Conservation (phyloP, 2,888 invertebrate genomes). For the Xestobium rufovillosum region DNA sequence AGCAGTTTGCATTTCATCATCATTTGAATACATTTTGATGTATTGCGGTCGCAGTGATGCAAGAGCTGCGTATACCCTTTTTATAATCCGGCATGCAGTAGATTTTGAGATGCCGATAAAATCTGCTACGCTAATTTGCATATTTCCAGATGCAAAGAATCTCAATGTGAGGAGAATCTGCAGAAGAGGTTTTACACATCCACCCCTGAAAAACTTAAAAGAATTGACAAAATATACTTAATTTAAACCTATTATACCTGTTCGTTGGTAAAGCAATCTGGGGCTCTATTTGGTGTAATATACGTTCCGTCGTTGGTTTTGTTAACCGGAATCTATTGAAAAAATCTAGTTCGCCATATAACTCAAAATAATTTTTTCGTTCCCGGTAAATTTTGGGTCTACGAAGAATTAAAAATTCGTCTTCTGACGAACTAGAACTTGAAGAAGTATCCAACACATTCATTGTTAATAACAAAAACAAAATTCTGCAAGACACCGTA, state of each 20-base stretch:
- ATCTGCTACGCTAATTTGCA: conserved; percentile 13
- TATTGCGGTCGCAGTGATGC: conserved; percentile 13
- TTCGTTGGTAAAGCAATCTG: conserved; percentile 5
- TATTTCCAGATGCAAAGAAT: conserved; percentile 16
- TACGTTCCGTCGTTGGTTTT: not conserved
- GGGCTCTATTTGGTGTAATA: conserved; percentile 4
- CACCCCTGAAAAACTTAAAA: conserved; percentile 1
- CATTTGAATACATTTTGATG: conserved; percentile 17
- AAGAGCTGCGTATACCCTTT: conserved; percentile 13
- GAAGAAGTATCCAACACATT: conserved; percentile 6
- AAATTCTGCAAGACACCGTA: too few relatives aligned
- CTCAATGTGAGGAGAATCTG: conserved; percentile 15
- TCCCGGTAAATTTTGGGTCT: conserved; percentile 5
- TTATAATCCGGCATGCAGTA: conserved; percentile 15
- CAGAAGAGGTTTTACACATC: conserved; percentile 5
- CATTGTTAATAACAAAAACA: not conserved
- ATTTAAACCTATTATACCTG: conserved; percentile 1
- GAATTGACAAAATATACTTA: not conserved
- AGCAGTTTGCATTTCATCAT: conserved; percentile 14
- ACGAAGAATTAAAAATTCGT: conserved; percentile 4
- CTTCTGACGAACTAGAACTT: conserved; percentile 8
- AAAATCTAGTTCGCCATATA: conserved; percentile 4
- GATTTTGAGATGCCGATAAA: conserved; percentile 11
- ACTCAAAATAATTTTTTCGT: not conserved
- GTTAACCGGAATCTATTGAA: conserved; percentile 8